phyloP scores from a whole-genome alignment of 1,140 invertebrate genomes.

The Archivesica marissinica region DNA sequence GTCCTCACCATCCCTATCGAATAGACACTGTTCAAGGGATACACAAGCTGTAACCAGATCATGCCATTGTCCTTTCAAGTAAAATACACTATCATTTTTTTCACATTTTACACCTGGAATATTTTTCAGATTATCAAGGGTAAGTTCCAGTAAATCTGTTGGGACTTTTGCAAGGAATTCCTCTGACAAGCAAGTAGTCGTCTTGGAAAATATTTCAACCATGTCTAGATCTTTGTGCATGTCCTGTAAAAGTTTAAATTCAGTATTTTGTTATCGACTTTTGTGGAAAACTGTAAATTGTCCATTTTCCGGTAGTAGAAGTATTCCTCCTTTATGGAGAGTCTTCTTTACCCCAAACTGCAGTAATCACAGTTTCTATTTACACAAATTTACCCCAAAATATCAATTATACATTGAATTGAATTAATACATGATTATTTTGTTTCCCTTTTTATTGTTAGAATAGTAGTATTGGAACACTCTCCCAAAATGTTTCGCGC shows the following conservation, averaged over 20 bases:
- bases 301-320: not conserved
- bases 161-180: constrained; percentile 18
- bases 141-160: not conserved
- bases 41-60: constrained; percentile 37
- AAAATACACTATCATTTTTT: not conserved
- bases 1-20: constrained; percentile 16
- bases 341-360: too few species aligned
- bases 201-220: constrained; percentile 29
- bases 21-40: constrained; percentile 35
- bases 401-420: too few species aligned
- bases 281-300: not conserved
- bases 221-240: not conserved
- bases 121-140: constrained; percentile 14
- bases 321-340: not conserved
- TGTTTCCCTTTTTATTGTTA: too few species aligned
- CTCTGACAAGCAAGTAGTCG: constrained; percentile 16
- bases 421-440: too few species aligned
- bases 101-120: constrained; percentile 13
- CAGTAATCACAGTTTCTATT: too few species aligned
- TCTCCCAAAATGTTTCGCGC: too few species aligned
- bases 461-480: too few species aligned
- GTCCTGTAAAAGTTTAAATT: not conserved
- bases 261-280: not conserved
- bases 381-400: too few species aligned
- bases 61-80: constrained; percentile 41